Conservation (phyloP, 2,888 invertebrate genomes). For the Drosophila tripunctata region DNA sequence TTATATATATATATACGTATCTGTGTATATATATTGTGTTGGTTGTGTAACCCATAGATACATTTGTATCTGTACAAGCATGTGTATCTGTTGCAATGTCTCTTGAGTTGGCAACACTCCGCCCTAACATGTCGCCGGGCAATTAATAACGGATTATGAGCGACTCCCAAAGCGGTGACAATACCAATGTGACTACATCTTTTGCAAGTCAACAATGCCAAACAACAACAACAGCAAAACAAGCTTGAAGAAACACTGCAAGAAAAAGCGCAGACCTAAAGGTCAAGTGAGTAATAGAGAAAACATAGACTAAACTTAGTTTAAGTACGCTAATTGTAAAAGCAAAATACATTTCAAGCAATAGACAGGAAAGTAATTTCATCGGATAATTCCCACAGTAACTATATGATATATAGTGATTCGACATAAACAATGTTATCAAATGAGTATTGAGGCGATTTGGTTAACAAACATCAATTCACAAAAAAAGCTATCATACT, state of each 20-base stretch:
- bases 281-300: no score
- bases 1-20: neutral
- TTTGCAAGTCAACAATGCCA: slow-evolving; percentile 46
- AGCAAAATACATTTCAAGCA: no score
- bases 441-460: no score
- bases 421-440: no score
- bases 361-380: no score
- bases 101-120: slow-evolving; percentile 32
- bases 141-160: slow-evolving; percentile 79
- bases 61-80: neutral
- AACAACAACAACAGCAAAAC: neutral
- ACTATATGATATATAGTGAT: no score
- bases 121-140: slow-evolving; percentile 71
- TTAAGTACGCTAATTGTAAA: no score
- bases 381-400: no score
- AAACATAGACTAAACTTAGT: no score
- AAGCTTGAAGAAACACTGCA: neutral
- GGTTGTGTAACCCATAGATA: neutral
- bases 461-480: no score
- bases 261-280: slow-evolving; percentile 1
- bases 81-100: slow-evolving; percentile 2
- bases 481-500: no score
- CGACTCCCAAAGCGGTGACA: slow-evolving; percentile 63
- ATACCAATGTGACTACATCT: slow-evolving; percentile 61
- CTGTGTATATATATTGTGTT: neutral